phyloP scores from a whole-genome alignment of 2,888 invertebrate species.

The Euzetes globulus region DNA sequence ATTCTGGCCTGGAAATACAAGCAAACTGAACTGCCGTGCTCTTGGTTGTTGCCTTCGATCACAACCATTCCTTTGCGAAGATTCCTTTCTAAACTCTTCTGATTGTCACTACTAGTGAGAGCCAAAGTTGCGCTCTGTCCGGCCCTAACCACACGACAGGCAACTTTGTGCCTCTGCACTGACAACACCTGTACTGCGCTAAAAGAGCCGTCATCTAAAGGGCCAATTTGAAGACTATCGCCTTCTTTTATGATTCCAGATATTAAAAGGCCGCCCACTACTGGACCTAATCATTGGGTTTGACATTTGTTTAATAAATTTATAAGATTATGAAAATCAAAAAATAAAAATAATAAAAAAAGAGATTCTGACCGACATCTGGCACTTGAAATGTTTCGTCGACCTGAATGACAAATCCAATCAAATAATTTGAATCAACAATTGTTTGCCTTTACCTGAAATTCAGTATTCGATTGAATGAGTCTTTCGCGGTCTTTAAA shows the following conservation, averaged over 20 bases:
- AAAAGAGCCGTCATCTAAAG: constrained; percentile 52
- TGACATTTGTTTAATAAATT: no score
- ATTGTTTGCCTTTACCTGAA: constrained; percentile 39
- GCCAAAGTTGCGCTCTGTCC: constrained; percentile 72
- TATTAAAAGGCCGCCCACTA: constrained; percentile 73
- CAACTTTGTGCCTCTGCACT: constrained; percentile 84
- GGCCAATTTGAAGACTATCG: constrained; percentile 52
- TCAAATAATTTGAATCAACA: background rate
- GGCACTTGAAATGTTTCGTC: constrained; percentile 64
- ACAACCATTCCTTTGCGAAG: constrained; percentile 75
- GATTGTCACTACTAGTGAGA: constrained; percentile 33
- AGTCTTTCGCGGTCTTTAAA: constrained; percentile 58
- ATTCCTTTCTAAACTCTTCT: background rate
- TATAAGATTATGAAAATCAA: no score
- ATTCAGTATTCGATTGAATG: constrained; percentile 55
- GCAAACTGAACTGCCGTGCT: constrained; percentile 36
- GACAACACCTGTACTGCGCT: constrained; percentile 68
- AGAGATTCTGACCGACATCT: constrained; percentile 51
- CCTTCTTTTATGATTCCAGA: constrained; percentile 80
- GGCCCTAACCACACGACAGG: constrained; percentile 68
- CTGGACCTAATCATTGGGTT: constrained; percentile 49
- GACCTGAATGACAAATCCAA: constrained; percentile 57
- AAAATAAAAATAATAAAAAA: background rate
- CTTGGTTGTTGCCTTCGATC: constrained; percentile 46
- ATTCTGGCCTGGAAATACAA: constrained; percentile 67